These are phyloP conservation scores for Eupithecia exiguata DNA, from an alignment of 2,888 invertebrate genomes.

Conservation along the genomic window DNA sequence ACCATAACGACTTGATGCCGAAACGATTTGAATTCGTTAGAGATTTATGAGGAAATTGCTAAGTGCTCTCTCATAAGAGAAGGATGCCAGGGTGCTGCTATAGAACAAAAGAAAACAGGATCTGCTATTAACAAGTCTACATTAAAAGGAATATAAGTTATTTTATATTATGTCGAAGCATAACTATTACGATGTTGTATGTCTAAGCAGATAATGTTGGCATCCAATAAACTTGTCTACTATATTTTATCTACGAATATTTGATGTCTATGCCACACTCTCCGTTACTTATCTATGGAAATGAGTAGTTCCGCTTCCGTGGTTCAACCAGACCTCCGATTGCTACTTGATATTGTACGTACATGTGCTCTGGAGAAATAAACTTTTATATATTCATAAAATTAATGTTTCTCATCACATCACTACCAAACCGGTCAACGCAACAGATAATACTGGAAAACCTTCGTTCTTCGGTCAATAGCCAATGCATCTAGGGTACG, in stretches of 20 bases:
- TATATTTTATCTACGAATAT: too few relatives aligned
- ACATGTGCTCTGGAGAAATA: too few relatives aligned
- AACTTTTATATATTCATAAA: too few relatives aligned
- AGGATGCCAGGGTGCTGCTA: neutral
- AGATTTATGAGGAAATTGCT: slow-evolving; percentile 19
- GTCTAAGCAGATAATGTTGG: too few relatives aligned
- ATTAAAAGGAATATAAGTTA: neutral
- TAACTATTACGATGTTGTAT: neutral
- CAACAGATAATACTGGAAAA: slow-evolving; percentile 32
- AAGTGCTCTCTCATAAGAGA: neutral
- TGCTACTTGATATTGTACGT: too few relatives aligned
- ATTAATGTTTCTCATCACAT: too few relatives aligned
- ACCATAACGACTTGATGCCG: slow-evolving; percentile 24
- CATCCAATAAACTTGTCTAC: too few relatives aligned
- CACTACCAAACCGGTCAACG: too few relatives aligned
- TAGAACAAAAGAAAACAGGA: neutral
- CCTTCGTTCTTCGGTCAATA: slow-evolving; percentile 34
- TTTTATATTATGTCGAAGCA: neutral
- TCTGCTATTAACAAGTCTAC: neutral
- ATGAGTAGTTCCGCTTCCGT: too few relatives aligned
- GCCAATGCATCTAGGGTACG: slow-evolving; percentile 50
- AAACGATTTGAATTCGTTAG: slow-evolving; percentile 30
- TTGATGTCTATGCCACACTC: too few relatives aligned
- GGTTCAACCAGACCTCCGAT: too few relatives aligned
- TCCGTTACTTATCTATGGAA: too few relatives aligned